Conservation (phyloP, 2,797 vertebrate species). For the Setipinna tenuifilis region DNA sequence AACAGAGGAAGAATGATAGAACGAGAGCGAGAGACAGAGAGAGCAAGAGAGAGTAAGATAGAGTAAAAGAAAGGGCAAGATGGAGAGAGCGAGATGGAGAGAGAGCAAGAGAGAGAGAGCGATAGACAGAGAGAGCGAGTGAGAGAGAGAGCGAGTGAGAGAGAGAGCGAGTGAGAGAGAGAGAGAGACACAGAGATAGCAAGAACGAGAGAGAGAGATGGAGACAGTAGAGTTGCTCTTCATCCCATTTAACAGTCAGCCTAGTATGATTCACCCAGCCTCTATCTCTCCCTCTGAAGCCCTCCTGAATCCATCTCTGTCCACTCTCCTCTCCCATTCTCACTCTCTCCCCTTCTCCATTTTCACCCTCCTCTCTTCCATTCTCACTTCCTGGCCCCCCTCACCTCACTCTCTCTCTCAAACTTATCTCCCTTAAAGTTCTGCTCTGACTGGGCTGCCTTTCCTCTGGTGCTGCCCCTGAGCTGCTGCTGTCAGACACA, state of each 20-base stretch:
- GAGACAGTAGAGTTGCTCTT: neutral
- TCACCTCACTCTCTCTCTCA: neutral
- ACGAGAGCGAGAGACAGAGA: too few relatives aligned
- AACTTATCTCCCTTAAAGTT: too few relatives aligned
- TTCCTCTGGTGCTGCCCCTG: neutral
- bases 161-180: neutral
- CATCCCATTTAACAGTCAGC: neutral
- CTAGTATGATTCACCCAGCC: neutral
- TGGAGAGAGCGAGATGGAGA: neutral
- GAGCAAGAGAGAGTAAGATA: neutral
- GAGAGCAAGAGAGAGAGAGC: neutral
- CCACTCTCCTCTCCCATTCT: neutral
- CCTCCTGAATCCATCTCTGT: neutral
- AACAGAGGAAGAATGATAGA: too few relatives aligned
- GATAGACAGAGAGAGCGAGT: neutral
- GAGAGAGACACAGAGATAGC: neutral
- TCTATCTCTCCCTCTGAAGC: neutral
- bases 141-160: neutral
- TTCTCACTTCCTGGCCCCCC: neutral
- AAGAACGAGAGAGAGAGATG: neutral
- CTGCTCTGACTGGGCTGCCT: neutral
- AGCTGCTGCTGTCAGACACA: neutral
- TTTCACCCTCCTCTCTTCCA: too few relatives aligned
- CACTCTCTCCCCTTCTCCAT: too few relatives aligned
- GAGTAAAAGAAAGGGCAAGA: neutral